phyloP scores from a whole-genome alignment of 2,113 vertebrate species.

The Piaya cayana region DNA sequence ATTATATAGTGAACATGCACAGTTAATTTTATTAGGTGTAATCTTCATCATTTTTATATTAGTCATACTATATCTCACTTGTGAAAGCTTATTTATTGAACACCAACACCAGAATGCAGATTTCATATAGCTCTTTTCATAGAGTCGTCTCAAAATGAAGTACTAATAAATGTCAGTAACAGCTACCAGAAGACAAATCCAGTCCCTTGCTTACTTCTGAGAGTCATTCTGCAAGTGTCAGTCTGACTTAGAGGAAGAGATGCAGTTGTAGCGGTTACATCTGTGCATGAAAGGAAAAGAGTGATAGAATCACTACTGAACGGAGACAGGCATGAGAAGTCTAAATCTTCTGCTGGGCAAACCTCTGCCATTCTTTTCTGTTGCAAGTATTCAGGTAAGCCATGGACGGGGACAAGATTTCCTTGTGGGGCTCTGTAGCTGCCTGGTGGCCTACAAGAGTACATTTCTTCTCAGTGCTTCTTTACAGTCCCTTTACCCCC shows the following conservation, averaged over 20 bases:
- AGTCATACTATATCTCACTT: background rate
- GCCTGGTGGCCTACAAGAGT: background rate
- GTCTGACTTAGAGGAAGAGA: background rate
- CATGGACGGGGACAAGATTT: accelerated
- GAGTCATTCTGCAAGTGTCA: background rate
- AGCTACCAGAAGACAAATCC: background rate
- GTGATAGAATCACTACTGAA: background rate
- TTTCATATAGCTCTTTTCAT: background rate
- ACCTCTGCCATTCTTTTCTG: background rate
- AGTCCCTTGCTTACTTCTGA: background rate
- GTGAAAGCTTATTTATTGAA: background rate
- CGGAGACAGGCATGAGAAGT: background rate
- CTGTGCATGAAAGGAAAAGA: background rate
- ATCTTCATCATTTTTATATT: background rate
- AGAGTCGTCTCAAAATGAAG: background rate
- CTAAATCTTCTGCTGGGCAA: background rate
- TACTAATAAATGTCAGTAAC: background rate
- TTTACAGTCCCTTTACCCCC: background rate
- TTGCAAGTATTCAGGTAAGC: background rate
- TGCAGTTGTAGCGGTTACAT: background rate
- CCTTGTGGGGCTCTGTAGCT: background rate
- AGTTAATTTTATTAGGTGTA: background rate
- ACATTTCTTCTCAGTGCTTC: background rate
- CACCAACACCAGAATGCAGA: background rate
- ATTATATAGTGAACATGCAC: background rate